These are phyloP conservation scores for Polypterus bichir DNA, from an alignment of 2,113 vertebrate genomes.

Conservation along the genomic window DNA sequence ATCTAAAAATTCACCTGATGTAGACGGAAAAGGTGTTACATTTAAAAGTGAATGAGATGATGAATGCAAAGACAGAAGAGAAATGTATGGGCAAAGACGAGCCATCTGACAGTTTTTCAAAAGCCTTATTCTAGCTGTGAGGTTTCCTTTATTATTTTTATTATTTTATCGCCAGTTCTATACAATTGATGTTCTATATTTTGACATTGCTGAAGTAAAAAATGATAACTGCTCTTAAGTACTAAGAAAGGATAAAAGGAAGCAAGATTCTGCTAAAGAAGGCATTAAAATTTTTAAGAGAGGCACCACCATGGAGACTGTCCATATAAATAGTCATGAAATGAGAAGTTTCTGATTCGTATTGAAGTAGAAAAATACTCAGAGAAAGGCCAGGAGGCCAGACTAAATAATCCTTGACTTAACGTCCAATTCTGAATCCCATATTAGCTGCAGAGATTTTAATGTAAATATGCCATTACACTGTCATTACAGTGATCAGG, in stretches of 20 bases:
- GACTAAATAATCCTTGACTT: constrained; percentile 99
- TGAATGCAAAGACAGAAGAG: too few species aligned
- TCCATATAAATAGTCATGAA: constrained; percentile 93
- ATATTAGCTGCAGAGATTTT: constrained; percentile 98
- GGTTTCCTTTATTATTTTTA: too few species aligned
- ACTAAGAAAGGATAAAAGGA: constrained; percentile 45
- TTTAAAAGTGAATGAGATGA: too few species aligned
- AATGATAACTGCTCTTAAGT: constrained; percentile 61
- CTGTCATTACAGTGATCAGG: constrained; percentile 98
- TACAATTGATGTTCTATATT: constrained; percentile 37
- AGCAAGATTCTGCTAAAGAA: constrained; percentile 51
- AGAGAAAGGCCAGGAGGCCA: constrained; percentile 92
- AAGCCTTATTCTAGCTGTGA: too few species aligned
- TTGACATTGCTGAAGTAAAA: constrained; percentile 41
- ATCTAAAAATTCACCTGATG: too few species aligned
- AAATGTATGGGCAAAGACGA: too few species aligned
- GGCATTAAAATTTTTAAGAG: constrained; percentile 60
- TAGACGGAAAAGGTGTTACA: too few species aligned
- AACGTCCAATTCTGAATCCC: constrained; percentile 96
- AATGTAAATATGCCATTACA: constrained; percentile 99
- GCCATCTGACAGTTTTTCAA: too few species aligned
- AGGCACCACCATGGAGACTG: constrained; percentile 58
- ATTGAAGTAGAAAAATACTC: constrained; percentile 86
- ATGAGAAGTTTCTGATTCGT: constrained; percentile 94
- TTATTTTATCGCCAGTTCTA: constrained; percentile 38